Percentiles rank a stretch among this genome's conserved stretches.
Evolutionary conservation across 2,888 invertebrate genomes (phyloP).

Genomic region (Diloba caeruleocephala): DNA sequence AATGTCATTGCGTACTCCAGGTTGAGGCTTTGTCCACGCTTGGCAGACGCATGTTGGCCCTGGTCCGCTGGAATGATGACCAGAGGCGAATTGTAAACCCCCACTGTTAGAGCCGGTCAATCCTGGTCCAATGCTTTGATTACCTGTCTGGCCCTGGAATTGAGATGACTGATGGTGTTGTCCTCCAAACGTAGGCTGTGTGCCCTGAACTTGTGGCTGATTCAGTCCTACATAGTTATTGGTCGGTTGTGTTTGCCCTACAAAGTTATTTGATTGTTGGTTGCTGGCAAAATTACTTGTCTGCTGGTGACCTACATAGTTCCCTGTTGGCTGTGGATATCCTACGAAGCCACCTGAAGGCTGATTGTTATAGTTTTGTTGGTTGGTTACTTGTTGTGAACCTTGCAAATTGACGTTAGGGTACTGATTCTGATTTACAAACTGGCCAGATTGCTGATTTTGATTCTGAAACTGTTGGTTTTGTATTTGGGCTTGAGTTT

Average conservation of each 20-base stretch:
- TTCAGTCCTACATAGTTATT: slow-evolving; percentile 27
- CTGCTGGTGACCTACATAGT: slow-evolving; percentile 35
- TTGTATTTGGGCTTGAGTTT: slow-evolving; percentile 26
- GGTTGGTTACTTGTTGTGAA: slow-evolving; percentile 25
- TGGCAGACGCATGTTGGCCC: slow-evolving; percentile 83
- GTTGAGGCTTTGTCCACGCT: slow-evolving; percentile 78
- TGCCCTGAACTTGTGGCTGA: slow-evolving; percentile 32
- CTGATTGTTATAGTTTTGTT: slow-evolving; percentile 28
- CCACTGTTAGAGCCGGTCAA: slow-evolving; percentile 36
- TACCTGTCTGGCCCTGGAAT: slow-evolving; percentile 34
- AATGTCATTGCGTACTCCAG: slow-evolving; percentile 35
- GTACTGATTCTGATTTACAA: slow-evolving; percentile 47
- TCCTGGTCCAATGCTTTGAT: slow-evolving; percentile 11
- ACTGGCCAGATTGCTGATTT: slow-evolving; percentile 39
- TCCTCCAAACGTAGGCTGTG: slow-evolving; percentile 40
- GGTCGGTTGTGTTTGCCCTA: slow-evolving; percentile 23
- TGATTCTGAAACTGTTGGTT: slow-evolving; percentile 33
- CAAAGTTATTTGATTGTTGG: slow-evolving; percentile 30
- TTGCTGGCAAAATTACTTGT: slow-evolving; percentile 14
- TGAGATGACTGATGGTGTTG: slow-evolving; percentile 42
- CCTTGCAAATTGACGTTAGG: slow-evolving; percentile 41
- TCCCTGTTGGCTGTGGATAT: slow-evolving; percentile 34
- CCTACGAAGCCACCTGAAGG: slow-evolving; percentile 12
- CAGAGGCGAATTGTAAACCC: slow-evolving; percentile 65
- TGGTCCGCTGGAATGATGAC: slow-evolving; percentile 60